These are phyloP conservation scores for Bombus balteatus DNA, from an alignment of 1,140 invertebrate species.

Conservation along the genomic window DNA sequence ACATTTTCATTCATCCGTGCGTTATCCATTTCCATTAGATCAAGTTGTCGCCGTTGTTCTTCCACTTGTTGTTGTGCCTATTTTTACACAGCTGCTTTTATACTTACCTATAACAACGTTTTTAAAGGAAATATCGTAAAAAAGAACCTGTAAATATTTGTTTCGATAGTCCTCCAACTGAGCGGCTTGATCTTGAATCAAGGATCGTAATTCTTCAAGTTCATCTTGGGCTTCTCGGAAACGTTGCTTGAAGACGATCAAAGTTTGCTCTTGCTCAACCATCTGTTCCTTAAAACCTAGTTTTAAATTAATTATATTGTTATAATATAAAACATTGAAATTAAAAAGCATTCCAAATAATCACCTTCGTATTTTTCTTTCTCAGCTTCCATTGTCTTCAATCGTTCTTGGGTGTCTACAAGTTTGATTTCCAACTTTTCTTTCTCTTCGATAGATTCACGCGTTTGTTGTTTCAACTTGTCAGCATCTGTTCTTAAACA, in stretches of 20 bases:
- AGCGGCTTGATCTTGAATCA: slow-evolving; percentile 87
- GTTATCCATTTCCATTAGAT: slow-evolving; percentile 90
- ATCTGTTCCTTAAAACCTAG: slow-evolving; percentile 85
- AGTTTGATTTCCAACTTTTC: slow-evolving; percentile 83
- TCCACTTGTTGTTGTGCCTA: slow-evolving; percentile 89
- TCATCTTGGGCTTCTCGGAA: slow-evolving; percentile 87
- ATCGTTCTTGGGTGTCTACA: slow-evolving; percentile 80
- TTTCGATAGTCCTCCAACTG: slow-evolving; percentile 89
- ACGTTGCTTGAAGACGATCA: slow-evolving; percentile 85
- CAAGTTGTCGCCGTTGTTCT: slow-evolving; percentile 88
- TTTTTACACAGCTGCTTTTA: not conserved
- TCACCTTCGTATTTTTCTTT: slow-evolving; percentile 72
- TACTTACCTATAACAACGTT: not conserved
- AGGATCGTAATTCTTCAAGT: slow-evolving; percentile 86
- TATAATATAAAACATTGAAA: not conserved
- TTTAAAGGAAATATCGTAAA: not conserved
- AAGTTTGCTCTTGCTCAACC: slow-evolving; percentile 86
- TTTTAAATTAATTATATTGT: slow-evolving; percentile 2
- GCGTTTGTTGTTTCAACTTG: slow-evolving; percentile 81
- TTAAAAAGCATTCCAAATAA: slow-evolving; percentile 7
- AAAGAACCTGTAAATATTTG: slow-evolving; percentile 84
- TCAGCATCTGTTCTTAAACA: slow-evolving; percentile 82
- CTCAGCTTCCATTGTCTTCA: slow-evolving; percentile 75
- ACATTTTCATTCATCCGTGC: slow-evolving; percentile 89
- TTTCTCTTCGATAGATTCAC: slow-evolving; percentile 82